A percentile compares a stretch with the other conserved stretches of the same genome.
Evolutionary conservation across 2,113 vertebrate genomes (phyloP).

Genomic region (Dryoscopus gambensis): DNA sequence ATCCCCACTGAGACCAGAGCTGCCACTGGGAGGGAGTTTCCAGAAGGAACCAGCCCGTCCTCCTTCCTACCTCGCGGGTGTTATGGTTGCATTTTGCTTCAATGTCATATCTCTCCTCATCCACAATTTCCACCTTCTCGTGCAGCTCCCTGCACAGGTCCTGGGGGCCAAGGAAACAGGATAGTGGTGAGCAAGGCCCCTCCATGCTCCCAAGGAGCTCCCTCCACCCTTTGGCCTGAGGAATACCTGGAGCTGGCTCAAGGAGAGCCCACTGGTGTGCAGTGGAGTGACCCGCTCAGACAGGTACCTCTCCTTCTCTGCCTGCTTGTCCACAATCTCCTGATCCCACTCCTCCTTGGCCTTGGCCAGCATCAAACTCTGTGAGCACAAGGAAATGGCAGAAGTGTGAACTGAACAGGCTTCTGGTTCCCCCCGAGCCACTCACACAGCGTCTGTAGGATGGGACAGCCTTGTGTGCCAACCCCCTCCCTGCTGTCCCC

Average conservation of each 20-base stretch:
- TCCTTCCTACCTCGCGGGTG: constrained; percentile 82
- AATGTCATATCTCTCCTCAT: constrained; percentile 91
- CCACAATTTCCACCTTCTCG: constrained; percentile 84
- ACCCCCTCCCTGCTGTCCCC: neutral
- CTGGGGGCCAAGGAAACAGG: constrained; percentile 45
- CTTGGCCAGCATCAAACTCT: constrained; percentile 95
- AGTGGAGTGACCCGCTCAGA: constrained; percentile 78
- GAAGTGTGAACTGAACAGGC: neutral
- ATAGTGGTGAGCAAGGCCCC: rapidly evolving
- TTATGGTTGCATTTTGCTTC: constrained; percentile 92
- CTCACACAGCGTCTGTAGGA: rapidly evolving
- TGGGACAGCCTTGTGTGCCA: neutral
- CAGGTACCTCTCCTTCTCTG: constrained; percentile 86
- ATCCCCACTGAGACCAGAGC: rapidly evolving
- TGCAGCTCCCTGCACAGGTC: constrained; percentile 90
- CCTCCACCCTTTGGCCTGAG: rapidly evolving
- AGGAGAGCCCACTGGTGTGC: constrained; percentile 74
- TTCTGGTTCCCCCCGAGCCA: neutral
- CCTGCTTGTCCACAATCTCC: constrained; percentile 82
- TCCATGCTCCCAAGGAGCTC: neutral
- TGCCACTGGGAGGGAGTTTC: neutral
- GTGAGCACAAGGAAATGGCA: neutral
- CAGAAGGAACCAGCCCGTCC: neutral
- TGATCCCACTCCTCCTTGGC: constrained; percentile 91
- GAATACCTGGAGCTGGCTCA: constrained; percentile 85